A percentile compares a stretch with the other conserved stretches of the same genome.
These are phyloP conservation scores for Trichonephila inaurata DNA, from an alignment of 1,140 invertebrate genomes.

Conservation along the genomic window DNA sequence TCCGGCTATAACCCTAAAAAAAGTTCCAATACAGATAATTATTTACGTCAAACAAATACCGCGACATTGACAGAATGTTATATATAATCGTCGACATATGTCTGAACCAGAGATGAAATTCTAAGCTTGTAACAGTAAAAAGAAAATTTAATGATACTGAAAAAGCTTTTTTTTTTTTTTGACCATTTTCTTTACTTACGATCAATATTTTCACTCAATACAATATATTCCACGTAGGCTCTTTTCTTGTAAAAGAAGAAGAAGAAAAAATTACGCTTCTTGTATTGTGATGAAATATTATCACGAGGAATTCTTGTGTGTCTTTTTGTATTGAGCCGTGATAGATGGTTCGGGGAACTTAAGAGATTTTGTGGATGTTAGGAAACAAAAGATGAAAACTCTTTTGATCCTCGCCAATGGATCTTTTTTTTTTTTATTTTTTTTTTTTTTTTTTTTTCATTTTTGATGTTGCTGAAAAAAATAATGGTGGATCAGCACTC, in stretches of 20 bases:
- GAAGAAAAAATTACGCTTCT: neutral
- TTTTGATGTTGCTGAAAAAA: too few species aligned
- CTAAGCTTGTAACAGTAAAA: neutral
- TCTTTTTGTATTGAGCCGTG: neutral
- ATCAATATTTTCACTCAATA: neutral
- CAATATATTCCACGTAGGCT: neutral
- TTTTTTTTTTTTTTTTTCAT: neutral
- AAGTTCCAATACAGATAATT: too few species aligned
- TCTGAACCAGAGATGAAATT: neutral
- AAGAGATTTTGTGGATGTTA: neutral
- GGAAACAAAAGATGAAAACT: constrained; percentile 23
- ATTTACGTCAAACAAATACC: neutral
- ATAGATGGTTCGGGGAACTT: neutral
- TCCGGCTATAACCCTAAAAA: too few species aligned
- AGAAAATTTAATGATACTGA: neutral
- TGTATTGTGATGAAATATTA: constrained; percentile 11
- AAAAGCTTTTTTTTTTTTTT: neutral
- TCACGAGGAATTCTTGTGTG: neutral
- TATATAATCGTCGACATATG: neutral
- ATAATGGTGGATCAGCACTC: too few species aligned
- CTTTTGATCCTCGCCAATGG: neutral
- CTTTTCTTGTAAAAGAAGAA: neutral
- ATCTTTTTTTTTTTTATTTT: neutral
- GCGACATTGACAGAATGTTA: neutral
- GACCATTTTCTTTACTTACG: neutral